Base-by-base conservation (phyloP, 2,113 vertebrate genomes). In the Xiphorhynchus elegans region DNA sequence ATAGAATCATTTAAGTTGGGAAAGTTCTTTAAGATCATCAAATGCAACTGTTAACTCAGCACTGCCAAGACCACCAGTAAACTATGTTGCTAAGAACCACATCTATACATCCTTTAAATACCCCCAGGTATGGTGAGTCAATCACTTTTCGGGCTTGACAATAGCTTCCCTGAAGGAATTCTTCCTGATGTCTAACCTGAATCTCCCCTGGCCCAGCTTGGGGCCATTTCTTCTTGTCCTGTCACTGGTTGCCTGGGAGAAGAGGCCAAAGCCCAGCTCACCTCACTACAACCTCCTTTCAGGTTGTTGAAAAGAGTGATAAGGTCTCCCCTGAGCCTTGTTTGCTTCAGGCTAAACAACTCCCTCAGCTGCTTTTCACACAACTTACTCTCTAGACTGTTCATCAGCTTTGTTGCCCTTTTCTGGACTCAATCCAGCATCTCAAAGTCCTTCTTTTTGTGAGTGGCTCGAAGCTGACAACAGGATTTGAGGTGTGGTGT, bases 401-500 rank as follows among this genome's bases (percentile, higher is more conserved):
- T 75, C 31, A 39, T 7, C 40, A 55, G 3, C 44, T 68, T 44
- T 11, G 21, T 25, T 44, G 9, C 18, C 12, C 17, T 55, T 68
- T n/a, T 42, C 35, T 55, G 46, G 46, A 42, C 47, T 10, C 6
- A 8, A 8, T 18, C 26, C 17, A 46, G 14, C 44, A 10, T 7
- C 17, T 31, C 14, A 23, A 7, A 35, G 20, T 82, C 44, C 14
- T 35, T 80, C 52, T 46, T 52, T 33, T n/a, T 40, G 13, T 42
- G 52, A 59, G 13, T 5, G 6, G 31, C 19, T 47, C 23, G 62
- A 49, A 56, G 50, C 35, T 23, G 24, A 66, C 12, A 7, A 10
- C 8, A 29, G 9, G 19, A 73, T 44, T 49, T 0, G 0, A 62
- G 19, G 4, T 29, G 46, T 15, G 3, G 47, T 18, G 11, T 47